Base-by-base conservation (phyloP, 2,113 vertebrate genomes). In the Leptosomus discolor region DNA sequence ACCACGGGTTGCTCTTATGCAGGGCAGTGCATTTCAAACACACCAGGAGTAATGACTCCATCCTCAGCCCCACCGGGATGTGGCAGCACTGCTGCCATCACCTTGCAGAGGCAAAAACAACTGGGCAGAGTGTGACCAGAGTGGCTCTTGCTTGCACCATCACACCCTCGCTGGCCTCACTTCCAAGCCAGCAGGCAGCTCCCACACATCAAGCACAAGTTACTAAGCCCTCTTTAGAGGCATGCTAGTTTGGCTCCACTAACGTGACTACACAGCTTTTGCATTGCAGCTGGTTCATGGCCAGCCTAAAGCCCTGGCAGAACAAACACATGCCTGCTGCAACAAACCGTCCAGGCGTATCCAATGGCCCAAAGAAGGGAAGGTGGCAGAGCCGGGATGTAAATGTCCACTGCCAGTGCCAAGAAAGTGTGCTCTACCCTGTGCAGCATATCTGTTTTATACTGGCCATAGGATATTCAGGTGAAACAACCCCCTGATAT, bases 261-360 rank as follows among this genome's bases (percentile, higher is more conserved):
- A 71, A n/a, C 61, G 69, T 46, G 11, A 41, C 82, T 12, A 12
- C 67, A 80, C 53, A 76, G 61, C 48, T 76, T 70, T 78, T 39
- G 70, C 74, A 79, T 0, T 76, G 74, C 43, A 88, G 69, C 48
- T 76, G 65, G 18, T 36, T 36, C 27, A 18, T 2, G 12, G 81
- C 34, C 70, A 92, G 37, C 48, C 18, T 24, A 39, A 68, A 92
- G 61, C 48, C 53, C 63, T 61, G 57, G 70, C 92, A 88, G 61
- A 90, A 88, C 16, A 78, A 90, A 75, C 1, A 3, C 26, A 13
- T 34, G 19, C 29, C 56, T 3, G 2, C 56, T 51, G 46, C 64
- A 56, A 36, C 12, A 80, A 85, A 63, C 23, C 0, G 1, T 12
- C 39, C 36, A 73, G 48, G 46, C 4, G 0, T 43, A 73, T 13